phyloP scores from a whole-genome alignment of 2,113 vertebrate species.

The Epinephelus fuscoguttatus region DNA sequence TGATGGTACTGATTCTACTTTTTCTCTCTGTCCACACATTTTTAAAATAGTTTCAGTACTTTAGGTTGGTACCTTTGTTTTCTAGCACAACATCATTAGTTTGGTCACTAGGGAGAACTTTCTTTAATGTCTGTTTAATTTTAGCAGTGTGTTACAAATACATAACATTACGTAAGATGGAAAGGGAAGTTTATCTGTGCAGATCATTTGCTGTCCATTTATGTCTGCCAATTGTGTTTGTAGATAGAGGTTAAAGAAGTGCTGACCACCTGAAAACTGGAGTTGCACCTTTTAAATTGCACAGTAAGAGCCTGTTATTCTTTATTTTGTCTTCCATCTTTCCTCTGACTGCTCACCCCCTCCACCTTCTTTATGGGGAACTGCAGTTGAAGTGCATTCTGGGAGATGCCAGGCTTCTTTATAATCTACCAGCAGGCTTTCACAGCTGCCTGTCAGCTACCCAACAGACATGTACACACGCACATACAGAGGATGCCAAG shows the following conservation, averaged over 20 bases:
- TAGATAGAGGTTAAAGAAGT: not conserved
- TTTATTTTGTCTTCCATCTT: not conserved
- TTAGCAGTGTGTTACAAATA: not conserved
- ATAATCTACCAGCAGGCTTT: conserved; percentile 72
- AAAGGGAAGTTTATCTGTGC: not conserved
- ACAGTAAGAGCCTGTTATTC: not conserved
- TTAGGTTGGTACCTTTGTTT: conserved; percentile 10
- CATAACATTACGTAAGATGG: not conserved
- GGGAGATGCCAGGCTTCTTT: conserved; percentile 69
- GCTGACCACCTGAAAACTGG: not conserved
- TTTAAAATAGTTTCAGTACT: not conserved
- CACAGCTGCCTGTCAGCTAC: conserved; percentile 69
- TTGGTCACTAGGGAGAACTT: conserved; percentile 13
- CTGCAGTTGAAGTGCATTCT: conserved; percentile 68
- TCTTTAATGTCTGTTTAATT: not conserved
- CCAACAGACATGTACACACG: conserved; percentile 49
- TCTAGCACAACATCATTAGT: conserved; percentile 5
- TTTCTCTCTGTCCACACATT: not conserved
- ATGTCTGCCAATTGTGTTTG: too few relatives aligned
- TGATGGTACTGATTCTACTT: not conserved
- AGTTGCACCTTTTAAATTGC: not conserved
- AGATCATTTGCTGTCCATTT: not conserved
- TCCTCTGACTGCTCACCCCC: not conserved
- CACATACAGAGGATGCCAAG: conserved; percentile 53
- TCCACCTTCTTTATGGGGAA: conserved; percentile 29